Evolutionary conservation across 1,140 invertebrate species (phyloP).

Genomic region (Oscheius sp.): DNA sequence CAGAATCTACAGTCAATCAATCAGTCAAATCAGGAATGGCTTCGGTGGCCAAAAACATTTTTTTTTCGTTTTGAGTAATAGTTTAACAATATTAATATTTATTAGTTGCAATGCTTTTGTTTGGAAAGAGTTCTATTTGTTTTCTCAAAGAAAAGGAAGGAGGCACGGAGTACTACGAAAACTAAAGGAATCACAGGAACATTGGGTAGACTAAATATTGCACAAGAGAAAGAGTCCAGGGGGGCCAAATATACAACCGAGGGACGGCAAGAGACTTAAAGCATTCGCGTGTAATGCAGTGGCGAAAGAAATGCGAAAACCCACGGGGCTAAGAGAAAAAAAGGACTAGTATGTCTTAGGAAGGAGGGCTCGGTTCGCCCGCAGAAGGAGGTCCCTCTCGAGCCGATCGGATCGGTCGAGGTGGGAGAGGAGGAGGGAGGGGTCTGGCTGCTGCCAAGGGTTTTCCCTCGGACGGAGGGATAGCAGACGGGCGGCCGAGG

Average conservation of each 20-base stretch:
- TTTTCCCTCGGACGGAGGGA: not conserved
- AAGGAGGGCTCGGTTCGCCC: conserved; percentile 46
- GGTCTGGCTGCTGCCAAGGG: not conserved
- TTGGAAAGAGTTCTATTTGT: no score
- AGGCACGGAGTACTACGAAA: no score
- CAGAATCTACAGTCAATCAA: no score
- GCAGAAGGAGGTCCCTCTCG: conserved; percentile 47
- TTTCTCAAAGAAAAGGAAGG: no score
- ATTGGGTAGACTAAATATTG: no score
- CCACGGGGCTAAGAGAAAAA: not conserved
- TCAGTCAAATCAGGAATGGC: no score
- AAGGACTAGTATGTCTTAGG: conserved; percentile 39
- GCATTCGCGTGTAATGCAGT: conserved; percentile 9
- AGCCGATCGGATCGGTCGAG: conserved; percentile 30
- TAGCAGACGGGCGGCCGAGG: conserved; percentile 26
- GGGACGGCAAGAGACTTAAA: not conserved
- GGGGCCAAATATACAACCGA: conserved; percentile 1
- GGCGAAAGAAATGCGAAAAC: not conserved
- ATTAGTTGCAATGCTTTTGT: no score
- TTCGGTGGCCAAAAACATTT: no score
- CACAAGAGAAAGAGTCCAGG: no score
- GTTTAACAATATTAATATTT: no score
- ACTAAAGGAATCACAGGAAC: no score
- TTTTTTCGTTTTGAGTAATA: no score
- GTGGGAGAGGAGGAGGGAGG: conserved; percentile 9